These are phyloP conservation scores for Alexandromys fortis DNA, from an alignment of 2,113 vertebrate genomes.

Conservation along the genomic window DNA sequence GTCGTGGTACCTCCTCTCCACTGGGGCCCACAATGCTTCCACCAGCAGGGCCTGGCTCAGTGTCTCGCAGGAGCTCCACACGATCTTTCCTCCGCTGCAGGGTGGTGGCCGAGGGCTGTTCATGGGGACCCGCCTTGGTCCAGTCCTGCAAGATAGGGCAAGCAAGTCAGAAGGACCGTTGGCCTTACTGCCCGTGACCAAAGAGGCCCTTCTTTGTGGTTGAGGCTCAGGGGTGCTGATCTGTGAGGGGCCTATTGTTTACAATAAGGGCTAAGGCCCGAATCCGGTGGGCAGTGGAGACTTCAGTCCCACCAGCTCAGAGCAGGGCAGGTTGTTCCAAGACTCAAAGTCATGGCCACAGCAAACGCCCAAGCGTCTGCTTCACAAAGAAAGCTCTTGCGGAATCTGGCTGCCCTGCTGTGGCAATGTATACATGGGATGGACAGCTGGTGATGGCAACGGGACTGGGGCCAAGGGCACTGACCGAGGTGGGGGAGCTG, in stretches of 20 bases:
- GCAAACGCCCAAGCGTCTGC: neutral
- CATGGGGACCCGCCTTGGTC: slow-evolving; percentile 93
- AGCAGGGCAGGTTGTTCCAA: neutral
- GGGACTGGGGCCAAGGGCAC: slow-evolving; percentile 80
- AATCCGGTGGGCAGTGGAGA: neutral
- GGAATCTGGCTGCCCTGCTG: neutral
- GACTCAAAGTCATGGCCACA: neutral
- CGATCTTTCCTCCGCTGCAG: slow-evolving; percentile 95
- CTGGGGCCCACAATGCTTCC: slow-evolving; percentile 80
- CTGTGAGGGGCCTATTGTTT: neutral
- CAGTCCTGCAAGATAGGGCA: slow-evolving; percentile 90
- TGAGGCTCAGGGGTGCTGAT: neutral
- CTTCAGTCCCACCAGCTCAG: neutral
- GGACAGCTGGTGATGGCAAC: slow-evolving; percentile 33
- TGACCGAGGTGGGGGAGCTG: slow-evolving; percentile 97
- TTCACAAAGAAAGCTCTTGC: neutral
- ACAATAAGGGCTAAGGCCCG: neutral
- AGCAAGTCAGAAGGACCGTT: neutral
- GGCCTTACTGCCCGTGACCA: neutral
- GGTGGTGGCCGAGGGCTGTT: slow-evolving; percentile 88
- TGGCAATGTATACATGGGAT: neutral
- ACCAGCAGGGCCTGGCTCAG: slow-evolving; percentile 84
- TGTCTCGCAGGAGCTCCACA: slow-evolving; percentile 90
- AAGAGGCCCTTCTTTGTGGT: neutral
- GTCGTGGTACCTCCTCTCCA: slow-evolving; percentile 87